Conservation (phyloP, 2,888 invertebrate genomes). For the Cheilosia urbana region DNA sequence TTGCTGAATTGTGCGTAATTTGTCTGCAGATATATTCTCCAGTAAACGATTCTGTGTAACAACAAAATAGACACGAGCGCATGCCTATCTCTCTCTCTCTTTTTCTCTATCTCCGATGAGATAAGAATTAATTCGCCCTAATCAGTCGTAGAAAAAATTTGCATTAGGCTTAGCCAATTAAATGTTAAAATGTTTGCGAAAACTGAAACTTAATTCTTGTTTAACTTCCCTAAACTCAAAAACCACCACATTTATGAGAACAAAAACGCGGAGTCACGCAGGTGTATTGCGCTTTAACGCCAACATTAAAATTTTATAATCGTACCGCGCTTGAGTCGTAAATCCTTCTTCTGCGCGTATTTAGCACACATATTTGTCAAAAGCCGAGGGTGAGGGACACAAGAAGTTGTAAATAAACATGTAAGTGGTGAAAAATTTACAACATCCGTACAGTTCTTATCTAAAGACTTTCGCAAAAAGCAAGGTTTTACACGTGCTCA, state of each 20-base stretch:
- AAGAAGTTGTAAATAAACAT: slow-evolving; percentile 37
- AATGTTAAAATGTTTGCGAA: slow-evolving; percentile 41
- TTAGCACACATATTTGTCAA: slow-evolving; percentile 28
- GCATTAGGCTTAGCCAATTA: slow-evolving; percentile 31
- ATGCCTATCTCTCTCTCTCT: slow-evolving; percentile 2
- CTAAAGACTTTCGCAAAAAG: slow-evolving; percentile 21
- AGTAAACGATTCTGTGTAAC: not conserved
- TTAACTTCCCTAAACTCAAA: slow-evolving; percentile 45
- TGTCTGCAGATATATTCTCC: slow-evolving; percentile 14
- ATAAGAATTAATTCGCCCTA: slow-evolving; percentile 34
- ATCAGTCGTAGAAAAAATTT: slow-evolving; percentile 43
- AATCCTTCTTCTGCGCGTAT: slow-evolving; percentile 49
- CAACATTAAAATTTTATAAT: slow-evolving; percentile 36
- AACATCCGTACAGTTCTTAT: slow-evolving; percentile 28
- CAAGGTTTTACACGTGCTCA: not conserved
- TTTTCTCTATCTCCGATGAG: not conserved
- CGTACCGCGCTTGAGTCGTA: slow-evolving; percentile 29
- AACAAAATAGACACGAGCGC: too few species aligned
- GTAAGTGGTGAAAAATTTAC: slow-evolving; percentile 26
- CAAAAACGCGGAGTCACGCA: slow-evolving; percentile 12
- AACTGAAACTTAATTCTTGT: slow-evolving; percentile 19
- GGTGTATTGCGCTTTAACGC: slow-evolving; percentile 36
- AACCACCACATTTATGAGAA: slow-evolving; percentile 28
- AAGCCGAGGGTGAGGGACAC: not conserved
- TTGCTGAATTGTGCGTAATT: slow-evolving; percentile 57